A percentile compares a stretch with the other conserved stretches of the same genome.
Conservation (phyloP, 2,888 invertebrate genomes). For the Drosophila barbarae region DNA sequence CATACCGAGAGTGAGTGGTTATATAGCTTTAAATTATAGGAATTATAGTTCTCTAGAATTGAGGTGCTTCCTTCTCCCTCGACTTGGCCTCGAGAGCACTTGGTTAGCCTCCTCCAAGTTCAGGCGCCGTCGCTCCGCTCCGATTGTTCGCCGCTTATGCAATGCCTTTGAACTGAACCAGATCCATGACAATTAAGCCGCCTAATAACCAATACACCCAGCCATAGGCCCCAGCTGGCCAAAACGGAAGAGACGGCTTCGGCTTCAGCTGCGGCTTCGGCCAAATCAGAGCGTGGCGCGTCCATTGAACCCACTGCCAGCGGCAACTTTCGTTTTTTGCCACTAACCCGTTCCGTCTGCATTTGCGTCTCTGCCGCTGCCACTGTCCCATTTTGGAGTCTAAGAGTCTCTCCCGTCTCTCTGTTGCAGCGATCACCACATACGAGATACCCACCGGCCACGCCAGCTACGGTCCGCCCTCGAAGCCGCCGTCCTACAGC, state of each 20-base stretch:
- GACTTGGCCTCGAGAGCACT: not conserved
- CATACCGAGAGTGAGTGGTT: constrained; percentile 78
- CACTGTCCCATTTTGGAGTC: constrained; percentile 31
- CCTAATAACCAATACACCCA: constrained; percentile 32
- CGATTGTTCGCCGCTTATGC: constrained; percentile 44
- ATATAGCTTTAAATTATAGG: constrained; percentile 10
- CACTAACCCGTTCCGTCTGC: constrained; percentile 54
- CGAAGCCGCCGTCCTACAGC: constrained; percentile 77
- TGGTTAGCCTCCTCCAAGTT: not conserved
- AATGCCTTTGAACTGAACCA: constrained; percentile 40
- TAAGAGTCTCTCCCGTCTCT: constrained; percentile 29
- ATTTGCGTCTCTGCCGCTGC: constrained; percentile 14
- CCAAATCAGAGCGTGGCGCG: constrained; percentile 53
- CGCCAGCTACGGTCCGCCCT: constrained; percentile 78
- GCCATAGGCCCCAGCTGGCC: constrained; percentile 12
- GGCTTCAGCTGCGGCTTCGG: not conserved
- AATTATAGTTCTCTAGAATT: constrained; percentile 18
- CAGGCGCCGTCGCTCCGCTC: not conserved
- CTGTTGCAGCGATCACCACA: constrained; percentile 74
- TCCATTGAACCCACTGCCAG: constrained; percentile 51
- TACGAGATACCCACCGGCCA: constrained; percentile 78
- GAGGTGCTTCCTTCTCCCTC: too few relatives aligned
- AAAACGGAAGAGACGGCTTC: constrained; percentile 49
- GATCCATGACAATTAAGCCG: constrained; percentile 43
- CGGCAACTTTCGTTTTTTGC: constrained; percentile 64